Conservation (phyloP, 2,888 invertebrate species). For the Nasonia oneida region DNA sequence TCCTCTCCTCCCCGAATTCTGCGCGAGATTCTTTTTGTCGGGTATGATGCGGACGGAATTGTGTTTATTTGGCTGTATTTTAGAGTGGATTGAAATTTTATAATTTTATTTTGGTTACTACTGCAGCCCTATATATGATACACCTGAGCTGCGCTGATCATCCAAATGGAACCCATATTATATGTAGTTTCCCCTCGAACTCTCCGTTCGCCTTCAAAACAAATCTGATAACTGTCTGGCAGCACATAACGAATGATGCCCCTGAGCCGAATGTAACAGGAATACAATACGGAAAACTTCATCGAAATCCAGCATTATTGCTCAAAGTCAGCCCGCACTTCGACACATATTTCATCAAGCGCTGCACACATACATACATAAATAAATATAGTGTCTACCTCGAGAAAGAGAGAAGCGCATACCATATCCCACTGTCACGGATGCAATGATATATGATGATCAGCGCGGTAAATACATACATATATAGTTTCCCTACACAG, state of each 20-base stretch:
- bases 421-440: constrained; percentile 28
- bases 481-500: background rate
- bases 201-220: background rate
- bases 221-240: too few species aligned
- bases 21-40: background rate
- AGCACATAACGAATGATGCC: constrained; percentile 29
- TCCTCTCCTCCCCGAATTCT: constrained; percentile 62
- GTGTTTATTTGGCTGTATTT: background rate
- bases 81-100: too few species aligned
- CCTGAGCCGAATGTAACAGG: too few species aligned
- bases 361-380: too few species aligned
- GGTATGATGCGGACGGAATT: background rate
- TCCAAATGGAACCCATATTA: too few species aligned
- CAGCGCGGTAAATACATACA: background rate
- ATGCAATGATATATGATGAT: constrained; percentile 40
- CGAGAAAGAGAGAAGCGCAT: background rate
- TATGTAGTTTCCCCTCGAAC: background rate
- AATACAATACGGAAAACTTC: background rate
- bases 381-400: too few species aligned
- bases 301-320: background rate
- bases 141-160: too few species aligned
- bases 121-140: too few species aligned
- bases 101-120: too few species aligned
- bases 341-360: constrained; percentile 30
- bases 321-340: constrained; percentile 32